phyloP scores from a whole-genome alignment of 2,113 vertebrate species.

The Dromiciops gliroides region DNA sequence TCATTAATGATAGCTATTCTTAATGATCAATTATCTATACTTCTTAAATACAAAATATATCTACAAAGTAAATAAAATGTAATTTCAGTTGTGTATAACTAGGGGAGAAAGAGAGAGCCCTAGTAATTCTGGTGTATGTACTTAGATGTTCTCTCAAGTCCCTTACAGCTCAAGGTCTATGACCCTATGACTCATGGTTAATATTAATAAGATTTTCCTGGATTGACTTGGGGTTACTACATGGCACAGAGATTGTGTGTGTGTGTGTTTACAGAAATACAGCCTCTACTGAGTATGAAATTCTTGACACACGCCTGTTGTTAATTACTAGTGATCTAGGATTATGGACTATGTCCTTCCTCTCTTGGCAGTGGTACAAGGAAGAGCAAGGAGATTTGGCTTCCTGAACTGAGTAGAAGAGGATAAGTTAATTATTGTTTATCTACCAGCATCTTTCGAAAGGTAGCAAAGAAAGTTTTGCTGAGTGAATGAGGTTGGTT shows the following conservation, averaged over 20 bases:
- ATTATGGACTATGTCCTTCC: constrained; percentile 7
- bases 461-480: rapidly evolving
- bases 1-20: not conserved
- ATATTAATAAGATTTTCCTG: constrained; percentile 67
- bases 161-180: not conserved
- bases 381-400: not conserved
- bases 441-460: rapidly evolving
- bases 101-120: not conserved
- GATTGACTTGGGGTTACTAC: constrained; percentile 33
- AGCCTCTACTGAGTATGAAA: constrained; percentile 31
- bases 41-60: not conserved
- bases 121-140: not conserved
- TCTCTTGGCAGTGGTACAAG: not conserved
- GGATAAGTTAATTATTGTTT: not conserved
- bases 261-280: constrained; percentile 53
- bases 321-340: not conserved
- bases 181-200: constrained; percentile 12
- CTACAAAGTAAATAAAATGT: not conserved
- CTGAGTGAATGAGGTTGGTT: not conserved
- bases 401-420: not conserved
- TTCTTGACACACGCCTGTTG: not conserved
- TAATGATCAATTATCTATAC: not conserved
- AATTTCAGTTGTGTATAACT: not conserved
- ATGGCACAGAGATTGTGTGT: constrained; percentile 6
- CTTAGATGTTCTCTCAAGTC: not conserved